Evolutionary conservation across 2,888 invertebrate genomes (phyloP).

Genomic region (Eristalinus aeneus): DNA sequence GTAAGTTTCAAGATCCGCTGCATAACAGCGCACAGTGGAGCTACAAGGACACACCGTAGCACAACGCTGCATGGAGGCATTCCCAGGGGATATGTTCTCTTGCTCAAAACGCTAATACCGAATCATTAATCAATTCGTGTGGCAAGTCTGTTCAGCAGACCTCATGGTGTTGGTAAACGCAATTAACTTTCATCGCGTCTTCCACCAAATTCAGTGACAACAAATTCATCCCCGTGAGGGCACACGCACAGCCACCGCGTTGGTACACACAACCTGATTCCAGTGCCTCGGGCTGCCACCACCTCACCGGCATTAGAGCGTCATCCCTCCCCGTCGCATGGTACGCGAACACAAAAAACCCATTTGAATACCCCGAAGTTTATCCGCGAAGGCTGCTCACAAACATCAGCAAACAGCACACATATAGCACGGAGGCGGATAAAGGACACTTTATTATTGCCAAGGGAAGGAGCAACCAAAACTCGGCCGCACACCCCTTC

Average conservation of each 20-base stretch:
- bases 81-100: background rate
- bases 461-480: conserved; percentile 29
- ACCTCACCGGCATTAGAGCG: background rate
- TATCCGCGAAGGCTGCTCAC: background rate
- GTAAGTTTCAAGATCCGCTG: no score
- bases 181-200: background rate
- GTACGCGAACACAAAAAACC: background rate
- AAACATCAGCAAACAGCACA: conserved; percentile 13
- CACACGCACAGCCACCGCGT: background rate
- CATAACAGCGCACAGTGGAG: no score
- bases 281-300: background rate
- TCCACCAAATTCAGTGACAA: background rate
- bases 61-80: no score
- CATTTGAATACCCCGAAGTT: conserved; percentile 34
- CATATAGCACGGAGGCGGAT: conserved; percentile 17
- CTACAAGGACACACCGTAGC: no score
- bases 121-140: background rate
- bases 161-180: background rate
- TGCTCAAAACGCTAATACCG: background rate
- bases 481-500: background rate
- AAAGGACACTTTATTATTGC: conserved; percentile 54
- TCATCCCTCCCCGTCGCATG: background rate
- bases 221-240: background rate
- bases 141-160: background rate
- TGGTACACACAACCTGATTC: background rate